Evolutionary conservation across 2,888 invertebrate genomes (phyloP).

Genomic region (Branchipolynoe longqiensis): DNA sequence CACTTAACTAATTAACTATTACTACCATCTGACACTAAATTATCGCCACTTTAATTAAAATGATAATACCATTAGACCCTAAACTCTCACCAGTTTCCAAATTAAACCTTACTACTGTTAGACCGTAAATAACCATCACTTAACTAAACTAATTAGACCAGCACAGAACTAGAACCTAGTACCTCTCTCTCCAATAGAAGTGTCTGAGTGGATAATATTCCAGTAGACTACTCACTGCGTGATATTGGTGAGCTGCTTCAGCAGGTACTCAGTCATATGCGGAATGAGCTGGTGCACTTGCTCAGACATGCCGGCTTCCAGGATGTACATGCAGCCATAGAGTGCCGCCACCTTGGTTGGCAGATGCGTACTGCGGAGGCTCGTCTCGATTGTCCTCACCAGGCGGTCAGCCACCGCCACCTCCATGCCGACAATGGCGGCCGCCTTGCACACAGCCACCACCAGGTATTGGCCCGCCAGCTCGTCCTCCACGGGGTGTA

Average conservation of each 20-base stretch:
- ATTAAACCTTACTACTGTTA: too few relatives aligned
- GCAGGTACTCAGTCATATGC: conserved; percentile 80
- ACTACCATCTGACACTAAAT: too few relatives aligned
- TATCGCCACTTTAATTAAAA: too few relatives aligned
- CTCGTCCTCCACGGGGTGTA: conserved; percentile 89
- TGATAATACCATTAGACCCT: too few relatives aligned
- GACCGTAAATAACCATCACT: too few relatives aligned
- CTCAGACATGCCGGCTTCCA: conserved; percentile 83
- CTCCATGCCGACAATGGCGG: conserved; percentile 85
- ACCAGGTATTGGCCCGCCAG: conserved; percentile 88
- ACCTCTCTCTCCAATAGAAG: too few relatives aligned
- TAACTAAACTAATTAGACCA: too few relatives aligned
- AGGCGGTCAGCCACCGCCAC: conserved; percentile 85
- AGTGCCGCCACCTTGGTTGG: conserved; percentile 86
- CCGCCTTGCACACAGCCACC: conserved; percentile 87
- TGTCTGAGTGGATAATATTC: too few relatives aligned
- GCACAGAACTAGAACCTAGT: too few relatives aligned
- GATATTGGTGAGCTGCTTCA: conserved; percentile 78
- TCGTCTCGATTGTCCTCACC: conserved; percentile 85
- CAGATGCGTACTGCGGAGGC: conserved; percentile 86
- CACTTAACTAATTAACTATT: too few relatives aligned
- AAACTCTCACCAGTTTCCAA: too few relatives aligned
- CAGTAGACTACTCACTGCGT: conserved; percentile 78
- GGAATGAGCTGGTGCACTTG: conserved; percentile 78
- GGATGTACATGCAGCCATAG: conserved; percentile 87